Percentiles rank a stretch among this genome's conserved stretches.
These are phyloP conservation scores for Linnaemya vulpina DNA, from an alignment of 2,888 invertebrate genomes.

Conservation along the genomic window DNA sequence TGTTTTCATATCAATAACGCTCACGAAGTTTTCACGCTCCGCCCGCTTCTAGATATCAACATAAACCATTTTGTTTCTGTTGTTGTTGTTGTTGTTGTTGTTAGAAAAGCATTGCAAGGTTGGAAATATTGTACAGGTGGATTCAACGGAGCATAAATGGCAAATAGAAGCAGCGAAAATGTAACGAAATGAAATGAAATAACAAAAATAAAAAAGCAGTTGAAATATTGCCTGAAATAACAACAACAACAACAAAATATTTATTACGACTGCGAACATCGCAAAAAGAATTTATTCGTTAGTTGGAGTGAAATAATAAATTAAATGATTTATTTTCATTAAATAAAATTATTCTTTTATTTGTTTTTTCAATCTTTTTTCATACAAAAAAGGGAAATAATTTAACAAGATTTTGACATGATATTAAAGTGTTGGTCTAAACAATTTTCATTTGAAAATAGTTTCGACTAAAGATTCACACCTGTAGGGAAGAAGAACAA, in stretches of 20 bases:
- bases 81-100: slow-evolving; percentile 8
- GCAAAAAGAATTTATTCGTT: slow-evolving; percentile 35
- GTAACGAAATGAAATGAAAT: slow-evolving; percentile 45
- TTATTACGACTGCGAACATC: slow-evolving; percentile 15
- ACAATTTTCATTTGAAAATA: too few species aligned
- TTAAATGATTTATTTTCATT: slow-evolving; percentile 6
- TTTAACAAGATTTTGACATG: not conserved
- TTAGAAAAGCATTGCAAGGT: slow-evolving; percentile 47
- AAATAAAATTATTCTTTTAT: not conserved
- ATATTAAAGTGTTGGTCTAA: not conserved
- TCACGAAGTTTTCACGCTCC: slow-evolving; percentile 32
- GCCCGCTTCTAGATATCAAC: not conserved
- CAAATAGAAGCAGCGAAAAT: slow-evolving; percentile 59
- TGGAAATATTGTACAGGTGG: slow-evolving; percentile 59
- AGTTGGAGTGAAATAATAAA: not conserved
- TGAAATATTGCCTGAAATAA: slow-evolving; percentile 20
- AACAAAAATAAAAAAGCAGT: not conserved
- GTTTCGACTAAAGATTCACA: too few species aligned
- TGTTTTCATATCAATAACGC: slow-evolving; percentile 22
- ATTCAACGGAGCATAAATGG: slow-evolving; percentile 64
- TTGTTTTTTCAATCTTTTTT: not conserved
- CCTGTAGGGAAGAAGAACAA: too few species aligned
- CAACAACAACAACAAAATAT: not conserved
- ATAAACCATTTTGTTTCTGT: not conserved
- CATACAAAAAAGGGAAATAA: not conserved